Conservation (phyloP, 2,113 vertebrate genomes). For the Panurus biarmicus region DNA sequence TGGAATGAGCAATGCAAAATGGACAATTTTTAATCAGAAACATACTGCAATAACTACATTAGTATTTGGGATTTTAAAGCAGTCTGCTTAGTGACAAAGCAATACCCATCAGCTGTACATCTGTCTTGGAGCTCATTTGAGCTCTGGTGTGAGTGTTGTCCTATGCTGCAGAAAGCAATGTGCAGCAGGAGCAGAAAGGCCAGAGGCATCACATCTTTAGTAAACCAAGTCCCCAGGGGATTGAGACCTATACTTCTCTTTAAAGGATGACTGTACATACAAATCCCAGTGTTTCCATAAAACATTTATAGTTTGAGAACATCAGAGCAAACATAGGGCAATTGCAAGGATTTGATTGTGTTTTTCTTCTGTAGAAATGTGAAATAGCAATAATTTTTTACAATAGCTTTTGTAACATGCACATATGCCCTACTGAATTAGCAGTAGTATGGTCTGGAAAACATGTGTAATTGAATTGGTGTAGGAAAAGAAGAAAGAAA, state of each 20-base stretch:
- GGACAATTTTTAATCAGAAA: slow-evolving; percentile 9
- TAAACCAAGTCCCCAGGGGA: slow-evolving; percentile 6
- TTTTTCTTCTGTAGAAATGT: slow-evolving; percentile 66
- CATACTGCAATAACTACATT: background rate
- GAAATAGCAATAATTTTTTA: slow-evolving; percentile 67
- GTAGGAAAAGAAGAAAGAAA: background rate
- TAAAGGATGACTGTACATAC: slow-evolving; percentile 60
- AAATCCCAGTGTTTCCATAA: slow-evolving; percentile 58
- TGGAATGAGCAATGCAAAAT: background rate
- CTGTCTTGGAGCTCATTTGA: background rate
- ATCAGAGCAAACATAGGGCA: slow-evolving; percentile 44
- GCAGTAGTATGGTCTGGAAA: slow-evolving; percentile 65
- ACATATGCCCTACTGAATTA: slow-evolving; percentile 65
- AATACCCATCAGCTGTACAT: background rate
- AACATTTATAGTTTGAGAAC: slow-evolving; percentile 56
- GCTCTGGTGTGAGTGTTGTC: background rate
- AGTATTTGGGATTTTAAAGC: background rate
- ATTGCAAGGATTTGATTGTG: slow-evolving; percentile 55
- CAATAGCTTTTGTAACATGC: slow-evolving; percentile 63
- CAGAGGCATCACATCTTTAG: slow-evolving; percentile 31
- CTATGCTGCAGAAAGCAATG: background rate
- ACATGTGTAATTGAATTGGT: slow-evolving; percentile 64
- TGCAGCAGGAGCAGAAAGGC: background rate
- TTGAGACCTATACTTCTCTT: slow-evolving; percentile 56
- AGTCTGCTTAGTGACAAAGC: background rate